Conservation (phyloP, 2,113 vertebrate genomes). For the Ptilorrhoa leucosticta region DNA sequence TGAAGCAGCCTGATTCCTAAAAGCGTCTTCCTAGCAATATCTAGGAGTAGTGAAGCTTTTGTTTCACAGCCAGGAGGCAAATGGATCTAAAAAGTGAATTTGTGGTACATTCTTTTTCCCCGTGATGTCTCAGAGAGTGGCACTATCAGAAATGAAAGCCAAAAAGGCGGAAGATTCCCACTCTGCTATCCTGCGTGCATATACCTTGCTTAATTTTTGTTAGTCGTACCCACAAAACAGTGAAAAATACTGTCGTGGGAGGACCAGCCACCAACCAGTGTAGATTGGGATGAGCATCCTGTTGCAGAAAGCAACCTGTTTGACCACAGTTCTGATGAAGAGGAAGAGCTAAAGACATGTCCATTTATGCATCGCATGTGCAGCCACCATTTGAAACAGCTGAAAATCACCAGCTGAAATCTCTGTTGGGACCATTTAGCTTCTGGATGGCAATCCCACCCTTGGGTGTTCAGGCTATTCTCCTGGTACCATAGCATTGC, state of each 20-base stretch:
- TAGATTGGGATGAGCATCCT: not conserved
- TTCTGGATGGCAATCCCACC: not conserved
- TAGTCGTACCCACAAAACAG: not conserved
- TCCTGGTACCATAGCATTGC: not conserved
- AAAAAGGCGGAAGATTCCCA: not conserved
- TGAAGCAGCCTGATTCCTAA: not conserved
- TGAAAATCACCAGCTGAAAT: not conserved
- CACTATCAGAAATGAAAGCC: not conserved
- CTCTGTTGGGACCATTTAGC: not conserved
- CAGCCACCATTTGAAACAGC: not conserved
- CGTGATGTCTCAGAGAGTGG: not conserved
- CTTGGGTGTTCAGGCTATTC: not conserved
- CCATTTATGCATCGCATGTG: not conserved
- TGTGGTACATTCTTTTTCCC: not conserved
- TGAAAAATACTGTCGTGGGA: accelerated
- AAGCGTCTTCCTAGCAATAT: not conserved
- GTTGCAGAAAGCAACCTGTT: not conserved
- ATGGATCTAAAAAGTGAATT: not conserved
- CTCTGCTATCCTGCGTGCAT: not conserved
- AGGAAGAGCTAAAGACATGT: not conserved
- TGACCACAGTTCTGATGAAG: not conserved
- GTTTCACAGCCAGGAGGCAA: not conserved
- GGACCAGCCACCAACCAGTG: not conserved
- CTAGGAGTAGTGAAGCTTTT: not conserved
- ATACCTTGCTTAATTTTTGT: not conserved